Evolutionary conservation across 2,888 invertebrate species (phyloP), one percentile per base, ranked within the genome.

Genomic region (Aspidiotus destructor): DNA sequence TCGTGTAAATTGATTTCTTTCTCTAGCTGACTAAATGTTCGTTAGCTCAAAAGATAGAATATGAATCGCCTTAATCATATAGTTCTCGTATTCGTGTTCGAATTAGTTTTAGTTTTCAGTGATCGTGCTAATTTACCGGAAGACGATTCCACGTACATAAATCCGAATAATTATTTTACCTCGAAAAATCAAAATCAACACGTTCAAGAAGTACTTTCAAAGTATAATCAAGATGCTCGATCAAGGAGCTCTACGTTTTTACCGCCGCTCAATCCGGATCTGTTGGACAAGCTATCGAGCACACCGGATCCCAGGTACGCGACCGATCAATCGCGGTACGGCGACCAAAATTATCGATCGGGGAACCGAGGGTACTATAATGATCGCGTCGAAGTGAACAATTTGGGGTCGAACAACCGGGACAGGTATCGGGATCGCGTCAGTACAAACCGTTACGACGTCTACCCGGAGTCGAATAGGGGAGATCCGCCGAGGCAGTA

Each of bases 141-240:
- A 1, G 61, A 61, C 7, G 61, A 61, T 41, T 41, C 42, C 6
- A 13, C 16, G 0, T 71, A 68, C 53, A 11, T 71, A 41, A 65
- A 71, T 41, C 70, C 71, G 1, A 69, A 70, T 28, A 69, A 64
- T 17, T 71, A 60, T 55, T 64, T 71, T 11, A 57, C 53, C 1
- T 53, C 70, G 41, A 54, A 48, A 7, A 53, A 42, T 7, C 62
- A 71, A 16, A 67, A 63, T 48, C 69, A 61, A 9, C 68, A 62
- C 44, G 57, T 68, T 16, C 68, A 68, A 55, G 68, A 68, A 7
- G 65, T 65, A 11, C 28, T 65, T 48, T 17, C 57, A 8, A 58
- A 65, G 65, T 65, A 65, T 15, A 65, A 44, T 53, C 65, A 65
- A 28, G 65, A 65, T 13, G n/a, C 57, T n/a, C 58, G 58, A 5